Base-by-base conservation (phyloP, 2,113 vertebrate genomes). In the Anas platyrhynchos region DNA sequence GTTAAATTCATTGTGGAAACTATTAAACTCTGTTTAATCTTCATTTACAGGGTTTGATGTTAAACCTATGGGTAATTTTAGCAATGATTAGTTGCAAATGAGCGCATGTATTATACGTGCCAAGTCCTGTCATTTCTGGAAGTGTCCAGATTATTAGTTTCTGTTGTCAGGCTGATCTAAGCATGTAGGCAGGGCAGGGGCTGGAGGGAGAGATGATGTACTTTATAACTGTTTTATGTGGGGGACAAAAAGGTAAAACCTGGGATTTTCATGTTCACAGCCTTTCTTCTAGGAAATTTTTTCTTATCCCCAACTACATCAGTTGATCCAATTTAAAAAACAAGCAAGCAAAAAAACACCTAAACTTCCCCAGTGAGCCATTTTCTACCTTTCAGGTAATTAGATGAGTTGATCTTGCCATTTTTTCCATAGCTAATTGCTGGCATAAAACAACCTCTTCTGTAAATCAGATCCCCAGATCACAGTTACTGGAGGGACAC, bases 1-100 rank as follows among this genome's bases (percentile, higher is more conserved):
- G 16, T 86, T 91, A 74, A 65, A 48, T 88, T 86, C 3, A 27
- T 65, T 52, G 34, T 72, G 43, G 81, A 79, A 91, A 75, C 43
- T 43, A 31, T 59, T 93, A 63, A 65, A 32, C 34, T 83, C 27
- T 38, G 7, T 74, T 83, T 88, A 55, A 75, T 69, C 38, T 83
- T 73, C 3, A 26, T 79, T 71, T 86, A 17, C 61, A 69, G 71
- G 5, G 31, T 79, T 71, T 32, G 74, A 23, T 86, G 13, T 78
- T 68, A 87, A 85, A 83, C 11, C 22, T 63, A 36, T n/a, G 54
- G 26, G 21, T 85, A 27, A 74, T 79, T 87, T 80, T 63, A 83
- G 46, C 29, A 62, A 14, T 74, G 58, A 25, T 55, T 52, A 71
- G 85, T 73, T 82, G 32, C 36, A 86, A 54, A 56, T 56, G 27